These are phyloP conservation scores for Murina feae DNA, from an alignment of 2,113 vertebrate genomes.

Conservation along the genomic window DNA sequence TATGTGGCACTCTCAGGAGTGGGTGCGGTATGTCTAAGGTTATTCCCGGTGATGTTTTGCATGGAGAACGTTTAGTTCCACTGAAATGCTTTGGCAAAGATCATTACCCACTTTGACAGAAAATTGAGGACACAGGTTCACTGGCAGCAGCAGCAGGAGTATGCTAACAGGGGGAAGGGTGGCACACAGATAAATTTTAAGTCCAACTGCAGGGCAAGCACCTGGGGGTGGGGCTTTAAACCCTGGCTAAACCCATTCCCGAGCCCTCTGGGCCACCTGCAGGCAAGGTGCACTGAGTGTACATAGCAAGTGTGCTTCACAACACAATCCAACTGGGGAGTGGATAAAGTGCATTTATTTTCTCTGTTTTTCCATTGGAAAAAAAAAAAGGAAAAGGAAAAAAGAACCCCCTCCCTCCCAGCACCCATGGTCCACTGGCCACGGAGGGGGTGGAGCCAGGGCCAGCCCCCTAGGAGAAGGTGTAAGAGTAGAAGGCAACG, in stretches of 20 bases:
- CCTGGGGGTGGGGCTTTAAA: background rate
- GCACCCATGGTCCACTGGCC: background rate
- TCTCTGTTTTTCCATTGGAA: background rate
- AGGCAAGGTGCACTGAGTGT: background rate
- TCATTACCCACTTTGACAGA: background rate
- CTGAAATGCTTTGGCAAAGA: background rate
- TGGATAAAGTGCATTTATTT: slow-evolving; percentile 67
- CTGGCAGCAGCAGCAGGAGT: background rate
- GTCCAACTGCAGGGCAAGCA: background rate
- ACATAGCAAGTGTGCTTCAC: background rate
- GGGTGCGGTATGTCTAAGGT: background rate
- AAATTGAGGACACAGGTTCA: slow-evolving; percentile 4
- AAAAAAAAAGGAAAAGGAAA: background rate
- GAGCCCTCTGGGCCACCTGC: background rate
- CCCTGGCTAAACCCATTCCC: background rate
- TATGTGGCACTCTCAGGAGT: background rate
- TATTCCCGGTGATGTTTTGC: background rate
- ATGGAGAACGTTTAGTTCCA: background rate
- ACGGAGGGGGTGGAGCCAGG: background rate
- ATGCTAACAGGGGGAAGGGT: no score
- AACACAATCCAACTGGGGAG: background rate
- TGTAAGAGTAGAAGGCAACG: slow-evolving; percentile 86
- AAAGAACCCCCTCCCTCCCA: background rate
- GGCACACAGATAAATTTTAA: background rate
- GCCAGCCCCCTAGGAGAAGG: slow-evolving; percentile 72